Conservation (phyloP, 2,113 vertebrate genomes). For the Sardina pilchardus region DNA sequence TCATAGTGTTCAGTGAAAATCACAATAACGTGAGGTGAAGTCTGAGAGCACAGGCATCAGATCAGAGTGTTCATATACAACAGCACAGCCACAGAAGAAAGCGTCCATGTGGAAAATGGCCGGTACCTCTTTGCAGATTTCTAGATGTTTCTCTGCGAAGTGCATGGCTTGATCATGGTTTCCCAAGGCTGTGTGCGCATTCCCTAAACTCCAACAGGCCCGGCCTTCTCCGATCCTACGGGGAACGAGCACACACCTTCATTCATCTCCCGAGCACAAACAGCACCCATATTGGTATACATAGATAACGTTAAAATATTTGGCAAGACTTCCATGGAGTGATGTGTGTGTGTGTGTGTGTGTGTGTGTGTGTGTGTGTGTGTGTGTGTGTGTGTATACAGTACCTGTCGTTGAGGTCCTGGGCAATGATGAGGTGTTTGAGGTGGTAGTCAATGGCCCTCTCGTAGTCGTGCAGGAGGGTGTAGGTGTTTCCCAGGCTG, state of each 20-base stretch:
- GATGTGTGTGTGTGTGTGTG: background rate
- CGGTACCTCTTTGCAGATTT: constrained; percentile 79
- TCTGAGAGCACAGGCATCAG: background rate
- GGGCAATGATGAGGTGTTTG: constrained; percentile 93
- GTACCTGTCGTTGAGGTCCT: constrained; percentile 53
- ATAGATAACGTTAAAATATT: background rate
- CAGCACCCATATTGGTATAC: background rate
- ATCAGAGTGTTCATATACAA: background rate
- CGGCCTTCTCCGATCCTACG: constrained; percentile 81
- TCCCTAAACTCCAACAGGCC: constrained; percentile 84
- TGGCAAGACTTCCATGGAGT: background rate
- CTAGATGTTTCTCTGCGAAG: constrained; percentile 81
- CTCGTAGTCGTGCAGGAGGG: constrained; percentile 92
- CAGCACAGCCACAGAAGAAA: constrained; percentile 44
- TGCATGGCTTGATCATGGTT: constrained; percentile 82
- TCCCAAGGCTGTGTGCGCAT: constrained; percentile 80
- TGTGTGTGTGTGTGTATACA: background rate
- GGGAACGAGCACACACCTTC: background rate
- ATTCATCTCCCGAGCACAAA: background rate
- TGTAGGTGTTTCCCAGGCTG: constrained; percentile 95
- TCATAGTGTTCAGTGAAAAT: background rate
- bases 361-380: background rate
- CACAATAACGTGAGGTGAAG: background rate
- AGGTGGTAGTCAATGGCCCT: constrained; percentile 93
- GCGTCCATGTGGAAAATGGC: background rate